Percentiles rank a stretch among this genome's conserved stretches.
Evolutionary conservation across 1,140 invertebrate species (phyloP).

Genomic region (Branchinecta lindahli): DNA sequence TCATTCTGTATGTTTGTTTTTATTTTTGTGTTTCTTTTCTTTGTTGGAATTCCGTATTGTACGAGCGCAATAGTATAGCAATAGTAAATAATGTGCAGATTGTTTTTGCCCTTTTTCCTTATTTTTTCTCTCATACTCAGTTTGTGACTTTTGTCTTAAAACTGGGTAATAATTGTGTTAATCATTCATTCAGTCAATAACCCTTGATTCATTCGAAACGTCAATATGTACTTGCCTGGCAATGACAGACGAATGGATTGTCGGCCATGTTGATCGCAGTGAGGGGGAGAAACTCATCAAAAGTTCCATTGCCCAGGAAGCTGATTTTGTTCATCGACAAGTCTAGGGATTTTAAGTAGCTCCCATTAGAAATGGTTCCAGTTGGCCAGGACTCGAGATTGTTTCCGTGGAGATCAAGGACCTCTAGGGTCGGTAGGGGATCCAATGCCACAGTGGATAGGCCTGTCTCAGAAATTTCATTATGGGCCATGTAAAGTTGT

Average conservation of each 20-base stretch:
- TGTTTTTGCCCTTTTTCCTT: too few relatives aligned
- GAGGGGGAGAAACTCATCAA: constrained; percentile 14
- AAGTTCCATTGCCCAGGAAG: constrained; percentile 17
- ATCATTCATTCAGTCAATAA: too few relatives aligned
- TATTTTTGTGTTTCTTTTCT: too few relatives aligned
- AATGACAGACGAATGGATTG: constrained; percentile 18
- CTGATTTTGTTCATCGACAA: constrained; percentile 18
- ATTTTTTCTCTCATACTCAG: too few relatives aligned
- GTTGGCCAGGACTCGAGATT: constrained; percentile 12
- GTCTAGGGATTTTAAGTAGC: not conserved
- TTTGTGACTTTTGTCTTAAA: too few relatives aligned
- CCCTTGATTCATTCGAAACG: too few relatives aligned
- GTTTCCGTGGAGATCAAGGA: constrained; percentile 17
- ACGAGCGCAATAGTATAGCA: too few relatives aligned
- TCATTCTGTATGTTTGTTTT: too few relatives aligned
- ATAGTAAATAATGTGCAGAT: too few relatives aligned
- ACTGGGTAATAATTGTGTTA: too few relatives aligned
- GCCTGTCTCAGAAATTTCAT: constrained; percentile 14
- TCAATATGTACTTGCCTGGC: constrained; percentile 15
- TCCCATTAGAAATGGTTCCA: constrained; percentile 13
- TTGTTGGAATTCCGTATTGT: too few relatives aligned
- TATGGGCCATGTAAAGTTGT: constrained; percentile 14
- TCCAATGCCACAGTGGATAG: not conserved
- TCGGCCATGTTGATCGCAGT: constrained; percentile 17
- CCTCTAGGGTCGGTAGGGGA: not conserved